phyloP scores from a whole-genome alignment of 2,888 invertebrate species.

The Carterocephalus palaemon region DNA sequence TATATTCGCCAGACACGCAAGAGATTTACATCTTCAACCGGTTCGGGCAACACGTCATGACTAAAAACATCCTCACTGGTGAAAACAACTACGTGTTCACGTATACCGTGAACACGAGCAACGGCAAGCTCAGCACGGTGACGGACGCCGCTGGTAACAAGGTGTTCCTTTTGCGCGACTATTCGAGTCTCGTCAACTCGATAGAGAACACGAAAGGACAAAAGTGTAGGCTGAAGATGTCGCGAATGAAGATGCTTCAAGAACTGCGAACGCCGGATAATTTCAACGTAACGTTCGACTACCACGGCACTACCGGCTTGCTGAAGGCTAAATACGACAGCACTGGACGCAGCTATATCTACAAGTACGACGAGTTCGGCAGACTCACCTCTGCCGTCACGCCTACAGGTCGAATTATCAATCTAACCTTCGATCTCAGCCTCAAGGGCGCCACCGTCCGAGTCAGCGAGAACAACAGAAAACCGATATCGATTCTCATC shows the following conservation, averaged over 20 bases:
- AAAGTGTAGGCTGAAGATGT: conserved; percentile 93
- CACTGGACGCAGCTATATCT: conserved; percentile 93
- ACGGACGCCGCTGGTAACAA: conserved; percentile 96
- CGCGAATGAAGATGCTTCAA: conserved; percentile 94
- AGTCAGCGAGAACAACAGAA: conserved; percentile 89
- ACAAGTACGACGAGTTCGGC: conserved; percentile 97
- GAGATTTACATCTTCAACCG: conserved; percentile 96
- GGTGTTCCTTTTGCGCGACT: conserved; percentile 89
- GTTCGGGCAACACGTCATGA: conserved; percentile 96
- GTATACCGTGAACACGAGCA: conserved; percentile 97
- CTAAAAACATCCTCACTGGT: conserved; percentile 96
- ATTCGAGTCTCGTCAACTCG: conserved; percentile 93
- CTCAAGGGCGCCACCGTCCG: conserved; percentile 93
- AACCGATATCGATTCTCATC: conserved; percentile 90
- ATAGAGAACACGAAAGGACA: conserved; percentile 96
- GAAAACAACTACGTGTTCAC: conserved; percentile 95
- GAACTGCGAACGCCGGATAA: conserved; percentile 95
- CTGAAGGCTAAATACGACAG: conserved; percentile 93
- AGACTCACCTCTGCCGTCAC: conserved; percentile 93
- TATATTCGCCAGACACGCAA: conserved; percentile 96
- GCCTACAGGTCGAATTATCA: conserved; percentile 96
- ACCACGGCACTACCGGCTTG: conserved; percentile 93
- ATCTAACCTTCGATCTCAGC: conserved; percentile 92
- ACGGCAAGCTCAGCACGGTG: conserved; percentile 95
- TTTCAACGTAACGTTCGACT: conserved; percentile 95